These are phyloP conservation scores for Deilephila elpenor DNA, from an alignment of 2,888 invertebrate genomes.

Conservation along the genomic window DNA sequence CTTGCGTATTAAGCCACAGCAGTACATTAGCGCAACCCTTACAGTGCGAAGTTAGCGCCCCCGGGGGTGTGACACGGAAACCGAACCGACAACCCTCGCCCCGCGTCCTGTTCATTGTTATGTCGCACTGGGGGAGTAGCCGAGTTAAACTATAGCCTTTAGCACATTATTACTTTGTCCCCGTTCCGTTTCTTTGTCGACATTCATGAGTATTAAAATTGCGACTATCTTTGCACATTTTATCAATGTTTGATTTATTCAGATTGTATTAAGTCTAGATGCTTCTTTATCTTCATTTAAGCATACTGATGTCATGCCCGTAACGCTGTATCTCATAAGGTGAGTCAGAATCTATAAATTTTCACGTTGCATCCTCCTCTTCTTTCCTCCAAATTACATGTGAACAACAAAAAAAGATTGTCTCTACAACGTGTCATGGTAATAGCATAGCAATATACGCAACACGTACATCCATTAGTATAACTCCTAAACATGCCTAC, in stretches of 20 bases:
- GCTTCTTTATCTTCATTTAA: too few relatives aligned
- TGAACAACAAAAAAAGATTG: too few relatives aligned
- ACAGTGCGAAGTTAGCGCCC: conserved; percentile 6
- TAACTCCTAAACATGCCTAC: background rate
- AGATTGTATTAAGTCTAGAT: background rate
- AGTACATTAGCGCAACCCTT: conserved; percentile 20
- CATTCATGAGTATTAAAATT: background rate
- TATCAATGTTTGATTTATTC: background rate
- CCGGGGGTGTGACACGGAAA: conserved; percentile 16
- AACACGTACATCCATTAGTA: background rate
- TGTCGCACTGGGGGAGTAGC: conserved; percentile 11
- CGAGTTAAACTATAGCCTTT: background rate
- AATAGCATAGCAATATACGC: too few relatives aligned
- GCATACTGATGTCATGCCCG: too few relatives aligned
- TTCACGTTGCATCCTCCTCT: too few relatives aligned
- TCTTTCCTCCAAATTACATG: too few relatives aligned
- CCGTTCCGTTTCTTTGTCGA: conserved; percentile 8
- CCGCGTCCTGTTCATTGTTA: conserved; percentile 19
- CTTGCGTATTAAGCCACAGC: background rate
- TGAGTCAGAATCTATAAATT: too few relatives aligned
- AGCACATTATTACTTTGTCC: background rate
- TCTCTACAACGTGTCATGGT: too few relatives aligned
- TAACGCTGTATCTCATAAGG: too few relatives aligned
- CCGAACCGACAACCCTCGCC: conserved; percentile 5
- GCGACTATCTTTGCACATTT: background rate